phyloP scores from a whole-genome alignment of 2,113 vertebrate genomes.

The Apteryx mantelli region DNA sequence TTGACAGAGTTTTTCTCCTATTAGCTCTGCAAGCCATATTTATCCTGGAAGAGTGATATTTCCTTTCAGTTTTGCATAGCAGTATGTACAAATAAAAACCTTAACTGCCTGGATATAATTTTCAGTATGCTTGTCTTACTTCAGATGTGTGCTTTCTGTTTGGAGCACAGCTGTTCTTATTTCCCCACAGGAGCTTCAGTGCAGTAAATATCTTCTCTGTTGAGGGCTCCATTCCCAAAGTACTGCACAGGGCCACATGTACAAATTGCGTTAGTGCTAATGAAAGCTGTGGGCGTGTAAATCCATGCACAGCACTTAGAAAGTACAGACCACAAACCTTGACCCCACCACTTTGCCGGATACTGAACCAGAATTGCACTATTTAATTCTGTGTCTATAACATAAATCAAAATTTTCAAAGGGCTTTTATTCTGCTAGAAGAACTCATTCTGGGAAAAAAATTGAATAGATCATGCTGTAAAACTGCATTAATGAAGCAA shows the following conservation, averaged over 20 bases:
- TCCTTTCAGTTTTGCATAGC: constrained; percentile 64
- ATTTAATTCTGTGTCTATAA: constrained; percentile 2
- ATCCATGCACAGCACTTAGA: constrained; percentile 3
- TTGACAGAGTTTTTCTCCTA: constrained; percentile 59
- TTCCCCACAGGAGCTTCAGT: constrained; percentile 38
- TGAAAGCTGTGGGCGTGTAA: constrained; percentile 19
- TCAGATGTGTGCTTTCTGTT: constrained; percentile 28
- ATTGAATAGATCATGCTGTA: constrained; percentile 1
- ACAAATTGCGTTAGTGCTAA: constrained; percentile 24
- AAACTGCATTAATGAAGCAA: constrained; percentile 32
- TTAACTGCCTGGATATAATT: constrained; percentile 68
- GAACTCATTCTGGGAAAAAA: not conserved
- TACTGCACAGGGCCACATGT: constrained; percentile 28
- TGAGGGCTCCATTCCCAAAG: constrained; percentile 52
- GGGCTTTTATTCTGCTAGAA: constrained; percentile 25
- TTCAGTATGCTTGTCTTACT: constrained; percentile 56
- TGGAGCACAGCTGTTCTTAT: constrained; percentile 59
- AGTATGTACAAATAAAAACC: constrained; percentile 66
- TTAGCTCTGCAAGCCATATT: constrained; percentile 51
- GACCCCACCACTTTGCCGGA: not conserved
- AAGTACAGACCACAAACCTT: not conserved
- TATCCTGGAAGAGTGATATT: constrained; percentile 69
- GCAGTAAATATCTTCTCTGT: constrained; percentile 38
- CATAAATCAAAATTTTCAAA: constrained; percentile 22
- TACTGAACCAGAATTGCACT: not conserved